Conservation (phyloP, 2,797 vertebrate species). For the Amniataba percoides region DNA sequence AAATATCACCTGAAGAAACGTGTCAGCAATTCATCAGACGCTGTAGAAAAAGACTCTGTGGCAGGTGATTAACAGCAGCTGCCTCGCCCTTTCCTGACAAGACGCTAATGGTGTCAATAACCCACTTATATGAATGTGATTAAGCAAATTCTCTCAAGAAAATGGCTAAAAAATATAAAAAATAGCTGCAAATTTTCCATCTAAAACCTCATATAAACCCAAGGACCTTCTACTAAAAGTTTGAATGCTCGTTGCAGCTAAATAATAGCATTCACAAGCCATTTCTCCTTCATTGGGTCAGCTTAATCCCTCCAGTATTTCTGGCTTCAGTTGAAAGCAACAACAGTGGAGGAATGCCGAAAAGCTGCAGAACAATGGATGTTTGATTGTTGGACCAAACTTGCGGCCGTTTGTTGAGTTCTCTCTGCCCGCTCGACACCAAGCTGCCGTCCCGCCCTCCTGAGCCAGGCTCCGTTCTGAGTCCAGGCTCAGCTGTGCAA, state of each 20-base stretch:
- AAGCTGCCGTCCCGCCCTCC: background rate
- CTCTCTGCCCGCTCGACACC: constrained; percentile 8
- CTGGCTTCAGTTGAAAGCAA: constrained; percentile 32
- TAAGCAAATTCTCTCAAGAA: background rate
- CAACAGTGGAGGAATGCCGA: constrained; percentile 25
- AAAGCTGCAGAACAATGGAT: constrained; percentile 21
- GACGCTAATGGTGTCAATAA: too few species aligned
- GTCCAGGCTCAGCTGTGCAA: constrained; percentile 46
- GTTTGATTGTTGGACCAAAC: constrained; percentile 35
- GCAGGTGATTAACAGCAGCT: background rate
- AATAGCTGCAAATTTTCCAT: background rate
- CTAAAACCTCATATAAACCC: background rate
- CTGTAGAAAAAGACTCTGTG: background rate
- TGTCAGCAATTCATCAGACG: background rate
- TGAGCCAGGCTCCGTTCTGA: background rate
- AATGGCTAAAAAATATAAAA: background rate
- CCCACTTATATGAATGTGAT: background rate
- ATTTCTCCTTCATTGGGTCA: background rate
- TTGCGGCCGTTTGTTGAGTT: background rate
- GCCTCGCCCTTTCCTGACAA: background rate
- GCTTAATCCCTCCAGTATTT: constrained; percentile 31
- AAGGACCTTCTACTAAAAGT: background rate
- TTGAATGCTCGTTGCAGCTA: constrained; percentile 6
- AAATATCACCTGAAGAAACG: background rate
- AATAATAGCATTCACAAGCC: background rate